phyloP scores from a whole-genome alignment of 2,113 vertebrate genomes.

The Meriones unguiculatus region DNA sequence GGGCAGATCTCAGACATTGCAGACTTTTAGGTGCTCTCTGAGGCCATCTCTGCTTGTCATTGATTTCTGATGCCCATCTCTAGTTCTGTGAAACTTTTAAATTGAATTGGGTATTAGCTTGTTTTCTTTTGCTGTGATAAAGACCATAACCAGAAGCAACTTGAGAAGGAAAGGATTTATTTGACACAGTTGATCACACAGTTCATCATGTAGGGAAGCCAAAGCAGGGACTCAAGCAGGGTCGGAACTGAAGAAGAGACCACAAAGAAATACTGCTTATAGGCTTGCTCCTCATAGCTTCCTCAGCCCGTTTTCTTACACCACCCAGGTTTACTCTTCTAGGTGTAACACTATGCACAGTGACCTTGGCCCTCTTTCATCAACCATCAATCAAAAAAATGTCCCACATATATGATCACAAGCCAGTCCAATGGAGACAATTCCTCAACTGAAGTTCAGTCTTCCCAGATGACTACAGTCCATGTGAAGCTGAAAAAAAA shows the following conservation, averaged over 20 bases:
- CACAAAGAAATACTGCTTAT: background rate
- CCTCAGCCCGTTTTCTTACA: background rate
- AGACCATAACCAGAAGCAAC: background rate
- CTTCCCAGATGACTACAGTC: background rate
- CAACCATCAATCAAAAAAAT: background rate
- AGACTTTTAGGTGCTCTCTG: slow-evolving; percentile 26
- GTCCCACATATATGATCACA: background rate
- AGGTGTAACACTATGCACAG: background rate
- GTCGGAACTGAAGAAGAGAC: too few species aligned
- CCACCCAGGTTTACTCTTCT: background rate
- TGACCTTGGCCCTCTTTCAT: background rate
- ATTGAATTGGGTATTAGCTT: background rate
- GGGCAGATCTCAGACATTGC: background rate
- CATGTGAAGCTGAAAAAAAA: background rate
- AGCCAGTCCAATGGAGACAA: background rate
- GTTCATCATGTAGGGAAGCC: background rate
- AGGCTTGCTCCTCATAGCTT: background rate
- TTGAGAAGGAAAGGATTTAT: background rate
- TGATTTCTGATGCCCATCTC: slow-evolving; percentile 36
- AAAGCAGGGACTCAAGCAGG: background rate
- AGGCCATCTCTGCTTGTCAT: background rate
- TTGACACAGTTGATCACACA: background rate
- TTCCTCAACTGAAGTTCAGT: background rate
- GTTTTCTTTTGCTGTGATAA: background rate
- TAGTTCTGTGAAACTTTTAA: slow-evolving; percentile 43